Base-by-base conservation (phyloP, 2,797 vertebrate genomes). In the Trichosurus vulpecula region DNA sequence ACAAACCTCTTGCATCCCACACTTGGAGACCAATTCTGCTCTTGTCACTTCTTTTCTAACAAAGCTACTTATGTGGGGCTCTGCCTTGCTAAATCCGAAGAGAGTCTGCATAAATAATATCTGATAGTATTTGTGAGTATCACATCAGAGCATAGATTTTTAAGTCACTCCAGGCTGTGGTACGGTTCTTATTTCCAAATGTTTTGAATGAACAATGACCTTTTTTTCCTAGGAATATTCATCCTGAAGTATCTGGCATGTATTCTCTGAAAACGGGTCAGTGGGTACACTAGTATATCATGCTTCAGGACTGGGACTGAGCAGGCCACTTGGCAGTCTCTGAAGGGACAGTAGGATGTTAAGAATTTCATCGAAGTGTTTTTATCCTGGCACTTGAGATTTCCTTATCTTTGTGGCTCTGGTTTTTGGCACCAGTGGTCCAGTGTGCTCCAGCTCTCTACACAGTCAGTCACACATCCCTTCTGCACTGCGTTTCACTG, bases 341-440 rank as follows among this genome's bases (percentile, higher is more conserved):
- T 92, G 51, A 93, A 90, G 90, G 54, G 90, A 92, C 89, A 74
- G 89, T 51, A 90, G 54, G 30, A 51, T 25, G 2, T 52, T 89
- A 27, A 14, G n/a, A 35, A 90, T 91, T 87, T 91, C 90, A 14
- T 92, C 54, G 96, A 41, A 93, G 93, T 29, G 52, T 93, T 91
- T n/a, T 58, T 56, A 81, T 94, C 94, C 90, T 51, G 92, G 93
- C 29, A 94, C 91, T 94, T 90, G 29, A 56, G 93, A 87, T 91
- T 94, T 81, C 66, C 25, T 87, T 66, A 61, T 87, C 93, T n/a
- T 81, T 81, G 92, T 90, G 81, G 9, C 94, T 47, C n/a, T 91
- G 74, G 52, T 30, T 51, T 29, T 61, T 90, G 54, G 90, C 94
- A 55, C 31, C 41, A 10, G 22, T 54, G 47, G 54, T n/a, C 54